These are phyloP conservation scores for Drosophila rubida DNA, from an alignment of 2,888 invertebrate genomes.

Conservation along the genomic window DNA sequence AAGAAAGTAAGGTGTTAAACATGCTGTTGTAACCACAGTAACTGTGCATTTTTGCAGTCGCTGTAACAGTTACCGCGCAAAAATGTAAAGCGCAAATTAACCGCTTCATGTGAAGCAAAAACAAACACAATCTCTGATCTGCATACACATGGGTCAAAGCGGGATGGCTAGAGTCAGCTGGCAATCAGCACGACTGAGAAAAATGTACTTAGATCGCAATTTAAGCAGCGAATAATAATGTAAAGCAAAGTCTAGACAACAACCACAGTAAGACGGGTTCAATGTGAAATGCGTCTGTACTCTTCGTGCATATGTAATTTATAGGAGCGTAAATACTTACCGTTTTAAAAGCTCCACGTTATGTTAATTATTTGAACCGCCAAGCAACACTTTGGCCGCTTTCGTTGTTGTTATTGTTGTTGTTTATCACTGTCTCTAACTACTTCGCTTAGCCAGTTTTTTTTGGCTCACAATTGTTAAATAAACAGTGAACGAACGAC, in stretches of 20 bases:
- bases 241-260: conserved; percentile 10
- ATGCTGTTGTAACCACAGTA: conserved; percentile 46
- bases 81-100: conserved; percentile 54
- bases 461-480: conserved; percentile 35
- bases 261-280: conserved; percentile 37
- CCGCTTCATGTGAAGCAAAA: conserved; percentile 47
- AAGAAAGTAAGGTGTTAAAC: conserved; percentile 59
- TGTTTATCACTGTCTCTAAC: conserved; percentile 20
- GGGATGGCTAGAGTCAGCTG: conserved; percentile 23
- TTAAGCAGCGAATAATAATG: conserved; percentile 24
- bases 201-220: background rate
- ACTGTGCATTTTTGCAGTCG: conserved; percentile 49
- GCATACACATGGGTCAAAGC: conserved; percentile 32
- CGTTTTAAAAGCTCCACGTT: conserved; percentile 60
- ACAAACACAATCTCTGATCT: conserved; percentile 32
- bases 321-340: conserved; percentile 54
- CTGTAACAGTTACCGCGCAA: conserved; percentile 52
- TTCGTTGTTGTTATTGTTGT: conserved; percentile 10
- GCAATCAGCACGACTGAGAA: background rate
- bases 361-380: conserved; percentile 42
- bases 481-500: conserved; percentile 21
- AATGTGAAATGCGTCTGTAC: conserved; percentile 33
- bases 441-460: conserved; percentile 19
- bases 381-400: conserved; percentile 10
- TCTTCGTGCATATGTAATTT: conserved; percentile 16